Evolutionary conservation across 2,113 vertebrate genomes (phyloP).

Genomic region (Noctilio leporinus): DNA sequence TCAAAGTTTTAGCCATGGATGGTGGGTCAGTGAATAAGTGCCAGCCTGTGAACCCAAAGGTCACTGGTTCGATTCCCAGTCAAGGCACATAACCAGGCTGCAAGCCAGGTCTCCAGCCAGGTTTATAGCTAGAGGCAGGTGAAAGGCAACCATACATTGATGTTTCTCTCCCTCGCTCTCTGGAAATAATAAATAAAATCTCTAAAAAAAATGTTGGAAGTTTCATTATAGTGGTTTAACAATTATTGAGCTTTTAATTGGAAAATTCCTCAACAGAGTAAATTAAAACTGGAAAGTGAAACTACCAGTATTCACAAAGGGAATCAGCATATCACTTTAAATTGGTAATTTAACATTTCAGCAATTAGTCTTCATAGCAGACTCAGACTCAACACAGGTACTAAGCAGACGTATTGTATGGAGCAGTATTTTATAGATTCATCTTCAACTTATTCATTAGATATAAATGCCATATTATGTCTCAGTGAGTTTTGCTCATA

Average conservation of each 20-base stretch:
- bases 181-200: no score
- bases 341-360: not conserved
- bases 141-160: no score
- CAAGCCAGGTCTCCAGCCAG: no score
- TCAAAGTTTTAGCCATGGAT: no score
- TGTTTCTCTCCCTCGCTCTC: no score
- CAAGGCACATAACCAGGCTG: no score
- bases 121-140: no score
- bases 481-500: not conserved
- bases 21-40: no score
- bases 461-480: not conserved
- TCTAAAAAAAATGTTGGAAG: no score
- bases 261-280: not conserved
- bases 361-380: not conserved
- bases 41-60: no score
- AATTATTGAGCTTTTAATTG: not conserved
- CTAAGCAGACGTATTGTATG: not conserved
- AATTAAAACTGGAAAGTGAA: constrained; percentile 14
- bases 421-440: not conserved
- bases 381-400: not conserved
- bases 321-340: not conserved
- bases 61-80: no score
- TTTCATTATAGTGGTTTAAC: not conserved
- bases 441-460: not conserved
- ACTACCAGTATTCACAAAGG: not conserved